Base-by-base conservation (phyloP, 2,888 invertebrate species). In the Drosophila siamana region DNA sequence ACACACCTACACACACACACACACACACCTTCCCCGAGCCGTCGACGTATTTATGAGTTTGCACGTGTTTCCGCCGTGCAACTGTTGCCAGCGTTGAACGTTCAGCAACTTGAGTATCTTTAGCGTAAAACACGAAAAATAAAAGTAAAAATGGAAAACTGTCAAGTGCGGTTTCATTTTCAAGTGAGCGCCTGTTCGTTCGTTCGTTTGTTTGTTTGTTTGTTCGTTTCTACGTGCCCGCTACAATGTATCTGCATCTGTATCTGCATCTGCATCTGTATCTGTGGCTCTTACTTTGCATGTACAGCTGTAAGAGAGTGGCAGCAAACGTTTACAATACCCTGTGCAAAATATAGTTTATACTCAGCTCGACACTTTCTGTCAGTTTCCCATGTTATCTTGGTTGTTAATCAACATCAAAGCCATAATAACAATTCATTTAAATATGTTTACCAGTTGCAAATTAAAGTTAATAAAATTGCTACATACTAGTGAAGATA, bases 131-230 rank as follows among this genome's bases (percentile, higher is more conserved):
- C n/a, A 56, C 5, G 36, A 15, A 28, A 40, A 47, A 44, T 33
- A 52, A 41, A 40, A 9, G 15, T 22, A 11, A 30, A 38, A 46
- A 16, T 44, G 50, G 36, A 67, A 55, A 59, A 60, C 66, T 65
- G 50, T 69, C 75, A 65, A 78, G 78, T 80, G 73, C 59, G 70
- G 73, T 69, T 71, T 84, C 73, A 60, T 65, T 67, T 80, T 80
- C 73, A 70, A 81, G 80, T 80, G 81, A 57, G 43, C 73, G 40
- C 8, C 60, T 67, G 74, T 78, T 78, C 74, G 65, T 69, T 66
- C 47, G 48, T 60, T 28, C 47, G 41, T 62, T 24, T 59, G n/a
- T n/a, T n/a, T n/a, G n/a, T 78, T 78, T 78, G 65, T 69, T 66
- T 50, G 48, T 60, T 28, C 47, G 41, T 62, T 24, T 59, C 40